Percentiles rank a stretch among this genome's conserved stretches.
Evolutionary conservation across 2,888 invertebrate species (phyloP).

Genomic region (Lycophotia porphyrea): DNA sequence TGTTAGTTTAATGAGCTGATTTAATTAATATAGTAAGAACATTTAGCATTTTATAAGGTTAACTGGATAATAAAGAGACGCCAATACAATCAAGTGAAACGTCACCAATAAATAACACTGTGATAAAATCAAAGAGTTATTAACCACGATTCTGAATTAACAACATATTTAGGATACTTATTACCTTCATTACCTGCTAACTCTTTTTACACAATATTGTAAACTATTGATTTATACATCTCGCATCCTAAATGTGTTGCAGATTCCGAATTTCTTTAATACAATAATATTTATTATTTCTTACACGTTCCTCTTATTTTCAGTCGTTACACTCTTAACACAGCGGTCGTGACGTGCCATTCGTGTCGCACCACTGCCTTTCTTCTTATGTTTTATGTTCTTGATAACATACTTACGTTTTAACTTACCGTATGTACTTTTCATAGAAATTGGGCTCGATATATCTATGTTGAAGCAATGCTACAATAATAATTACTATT

Average conservation of each 20-base stretch:
- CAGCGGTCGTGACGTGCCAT: neutral
- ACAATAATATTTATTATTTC: neutral
- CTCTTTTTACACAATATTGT: neutral
- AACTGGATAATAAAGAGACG: conserved; percentile 43
- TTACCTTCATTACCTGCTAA: neutral
- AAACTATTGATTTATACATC: neutral
- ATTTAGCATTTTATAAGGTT: conserved; percentile 22
- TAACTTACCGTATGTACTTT: neutral
- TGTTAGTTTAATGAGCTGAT: neutral
- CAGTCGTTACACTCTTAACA: neutral
- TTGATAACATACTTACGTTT: neutral
- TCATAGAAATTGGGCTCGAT: neutral
- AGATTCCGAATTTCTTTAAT: neutral
- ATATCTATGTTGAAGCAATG: neutral
- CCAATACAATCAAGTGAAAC: conserved; percentile 49
- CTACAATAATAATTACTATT: neutral
- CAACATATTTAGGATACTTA: conserved; percentile 33
- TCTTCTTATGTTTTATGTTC: neutral
- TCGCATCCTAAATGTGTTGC: neutral
- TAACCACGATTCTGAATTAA: conserved; percentile 46
- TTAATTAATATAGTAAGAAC: conserved; percentile 14
- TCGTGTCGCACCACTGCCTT: neutral
- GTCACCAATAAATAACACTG: conserved; percentile 65
- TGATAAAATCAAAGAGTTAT: conserved; percentile 74
- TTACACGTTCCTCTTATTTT: neutral